These are phyloP conservation scores for Aplodontia rufa DNA, from an alignment of 2,113 vertebrate species.

Conservation along the genomic window DNA sequence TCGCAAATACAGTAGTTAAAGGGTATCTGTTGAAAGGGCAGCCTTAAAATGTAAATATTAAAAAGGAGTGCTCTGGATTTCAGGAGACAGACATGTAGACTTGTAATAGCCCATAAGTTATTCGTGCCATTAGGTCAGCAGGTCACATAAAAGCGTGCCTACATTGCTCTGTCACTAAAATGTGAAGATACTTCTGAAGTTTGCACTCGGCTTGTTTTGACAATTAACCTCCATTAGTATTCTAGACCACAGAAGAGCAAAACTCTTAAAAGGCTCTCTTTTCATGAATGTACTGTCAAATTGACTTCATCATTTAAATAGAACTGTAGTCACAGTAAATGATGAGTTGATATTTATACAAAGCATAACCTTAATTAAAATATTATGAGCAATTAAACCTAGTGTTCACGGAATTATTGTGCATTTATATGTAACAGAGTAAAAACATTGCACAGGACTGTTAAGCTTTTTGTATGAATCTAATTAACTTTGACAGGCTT, in stretches of 20 bases:
- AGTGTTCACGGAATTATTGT: conserved; percentile 61
- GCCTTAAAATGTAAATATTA: conserved; percentile 83
- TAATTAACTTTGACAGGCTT: conserved; percentile 82
- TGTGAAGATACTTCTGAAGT: conserved; percentile 40
- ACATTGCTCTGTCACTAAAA: conserved; percentile 64
- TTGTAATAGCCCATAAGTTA: conserved; percentile 78
- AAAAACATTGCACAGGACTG: conserved; percentile 67
- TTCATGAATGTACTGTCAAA: not conserved
- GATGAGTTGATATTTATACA: conserved; percentile 69
- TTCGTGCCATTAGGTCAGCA: conserved; percentile 64
- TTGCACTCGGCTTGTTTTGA: conserved; percentile 75
- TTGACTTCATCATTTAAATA: conserved; percentile 62
- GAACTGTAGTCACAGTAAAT: conserved; percentile 61
- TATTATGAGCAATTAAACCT: conserved; percentile 61
- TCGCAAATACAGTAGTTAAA: conserved; percentile 80
- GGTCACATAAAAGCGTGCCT: conserved; percentile 63
- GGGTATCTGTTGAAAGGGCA: conserved; percentile 84
- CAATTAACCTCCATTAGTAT: conserved; percentile 79
- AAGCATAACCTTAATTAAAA: conserved; percentile 46
- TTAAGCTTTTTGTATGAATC: conserved; percentile 81
- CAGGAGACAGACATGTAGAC: conserved; percentile 65
- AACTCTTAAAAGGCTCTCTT: conserved; percentile 63
- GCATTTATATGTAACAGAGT: conserved; percentile 51
- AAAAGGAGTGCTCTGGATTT: conserved; percentile 75
- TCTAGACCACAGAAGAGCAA: conserved; percentile 38